phyloP scores from a whole-genome alignment of 2,797 vertebrate species.

The Tokudaia tokunoshimensis region DNA sequence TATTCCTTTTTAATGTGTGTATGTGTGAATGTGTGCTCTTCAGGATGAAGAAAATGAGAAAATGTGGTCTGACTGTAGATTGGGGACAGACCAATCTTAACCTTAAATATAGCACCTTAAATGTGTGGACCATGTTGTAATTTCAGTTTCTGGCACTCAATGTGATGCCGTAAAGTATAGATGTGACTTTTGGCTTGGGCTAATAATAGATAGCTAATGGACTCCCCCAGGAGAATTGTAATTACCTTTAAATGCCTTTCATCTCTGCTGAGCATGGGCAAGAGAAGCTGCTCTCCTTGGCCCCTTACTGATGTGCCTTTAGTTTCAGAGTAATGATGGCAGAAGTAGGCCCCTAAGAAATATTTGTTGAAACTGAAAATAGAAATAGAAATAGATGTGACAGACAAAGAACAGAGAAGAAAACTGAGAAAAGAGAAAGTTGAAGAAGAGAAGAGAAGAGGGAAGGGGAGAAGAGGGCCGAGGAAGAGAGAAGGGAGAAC shows the following conservation, averaged over 20 bases:
- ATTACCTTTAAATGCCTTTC: constrained; percentile 47
- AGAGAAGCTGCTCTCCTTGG: not conserved
- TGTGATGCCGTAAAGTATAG: not conserved
- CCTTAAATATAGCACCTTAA: constrained; percentile 43
- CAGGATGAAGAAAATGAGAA: constrained; percentile 36
- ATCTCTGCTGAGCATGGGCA: not conserved
- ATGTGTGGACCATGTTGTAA: constrained; percentile 19
- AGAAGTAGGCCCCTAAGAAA: not conserved
- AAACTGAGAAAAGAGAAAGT: not conserved
- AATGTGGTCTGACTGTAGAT: constrained; percentile 49
- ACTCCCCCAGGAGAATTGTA: not conserved
- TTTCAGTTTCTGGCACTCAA: constrained; percentile 2
- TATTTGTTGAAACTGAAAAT: constrained; percentile 7
- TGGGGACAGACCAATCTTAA: constrained; percentile 35
- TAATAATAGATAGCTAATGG: constrained; percentile 33
- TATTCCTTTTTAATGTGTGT: constrained; percentile 72
- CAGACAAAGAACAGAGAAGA: not conserved
- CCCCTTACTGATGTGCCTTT: not conserved
- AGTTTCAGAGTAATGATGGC: not conserved
- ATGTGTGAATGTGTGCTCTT: constrained; percentile 3
- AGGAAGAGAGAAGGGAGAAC: too few relatives aligned
- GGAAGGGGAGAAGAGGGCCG: not conserved
- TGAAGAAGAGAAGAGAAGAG: not conserved
- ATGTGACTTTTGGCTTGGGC: constrained; percentile 24
- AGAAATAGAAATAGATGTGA: not conserved